A percentile compares a stretch with the other conserved stretches of the same genome.
phyloP scores from a whole-genome alignment of 2,113 vertebrate genomes.

The Cynopterus brachyotis region DNA sequence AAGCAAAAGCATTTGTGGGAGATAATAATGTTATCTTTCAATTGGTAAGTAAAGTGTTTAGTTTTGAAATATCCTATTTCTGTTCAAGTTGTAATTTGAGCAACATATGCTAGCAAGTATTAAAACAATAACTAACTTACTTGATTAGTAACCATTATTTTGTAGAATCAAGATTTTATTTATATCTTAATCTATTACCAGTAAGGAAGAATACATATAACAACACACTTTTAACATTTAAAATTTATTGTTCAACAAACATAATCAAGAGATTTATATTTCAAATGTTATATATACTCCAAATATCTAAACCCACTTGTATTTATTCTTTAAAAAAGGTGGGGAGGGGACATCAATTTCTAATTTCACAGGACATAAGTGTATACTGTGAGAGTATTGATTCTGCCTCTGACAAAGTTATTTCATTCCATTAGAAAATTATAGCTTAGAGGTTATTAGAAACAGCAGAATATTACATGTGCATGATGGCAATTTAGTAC shows the following conservation, averaged over 20 bases:
- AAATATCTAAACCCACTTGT: conserved; percentile 11
- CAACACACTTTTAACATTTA: background rate
- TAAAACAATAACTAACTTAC: conserved; percentile 7
- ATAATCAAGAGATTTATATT: conserved; percentile 12
- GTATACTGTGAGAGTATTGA: conserved; percentile 53
- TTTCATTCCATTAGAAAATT: conserved; percentile 62
- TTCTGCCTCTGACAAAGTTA: conserved; percentile 58
- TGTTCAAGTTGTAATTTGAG: conserved; percentile 15
- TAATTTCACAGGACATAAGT: conserved; percentile 60
- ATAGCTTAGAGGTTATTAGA: conserved; percentile 50
- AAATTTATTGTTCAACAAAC: conserved; percentile 1
- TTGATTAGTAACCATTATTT: background rate
- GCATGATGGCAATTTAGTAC: conserved; percentile 30
- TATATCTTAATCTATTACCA: background rate
- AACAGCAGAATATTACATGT: conserved; percentile 29
- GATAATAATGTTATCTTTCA: background rate
- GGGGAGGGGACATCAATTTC: conserved; percentile 34
- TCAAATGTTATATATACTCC: background rate
- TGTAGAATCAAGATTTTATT: background rate
- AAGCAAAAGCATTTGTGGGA: background rate
- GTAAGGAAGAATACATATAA: background rate
- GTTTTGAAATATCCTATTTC: background rate
- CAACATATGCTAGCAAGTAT: background rate
- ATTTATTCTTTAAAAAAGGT: conserved; percentile 39
- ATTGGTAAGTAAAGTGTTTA: background rate